A percentile compares a stretch with the other conserved stretches of the same genome.
These are phyloP conservation scores for Matsumurasca onukii DNA, from an alignment of 1,140 invertebrate genomes.

Conservation along the genomic window DNA sequence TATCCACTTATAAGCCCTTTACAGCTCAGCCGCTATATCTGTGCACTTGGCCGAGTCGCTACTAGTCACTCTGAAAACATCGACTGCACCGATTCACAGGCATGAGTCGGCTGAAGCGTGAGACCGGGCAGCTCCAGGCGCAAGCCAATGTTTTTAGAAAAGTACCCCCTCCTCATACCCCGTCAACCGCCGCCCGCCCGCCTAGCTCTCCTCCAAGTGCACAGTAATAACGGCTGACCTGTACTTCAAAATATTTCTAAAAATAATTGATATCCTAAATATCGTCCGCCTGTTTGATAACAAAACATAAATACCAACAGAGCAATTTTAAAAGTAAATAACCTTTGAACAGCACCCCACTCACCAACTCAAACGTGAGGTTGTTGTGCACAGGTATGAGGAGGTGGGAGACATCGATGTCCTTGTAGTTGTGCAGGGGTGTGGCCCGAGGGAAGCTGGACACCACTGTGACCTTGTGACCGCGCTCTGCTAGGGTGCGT, in stretches of 20 bases:
- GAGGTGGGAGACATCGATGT: conserved; percentile 44
- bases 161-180: no score
- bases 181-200: no score
- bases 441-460: conserved; percentile 51
- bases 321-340: not conserved
- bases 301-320: not conserved
- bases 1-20: no score
- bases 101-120: no score
- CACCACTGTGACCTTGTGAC: conserved; percentile 45
- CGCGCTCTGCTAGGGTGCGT: conserved; percentile 42
- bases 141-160: no score
- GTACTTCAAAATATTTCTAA: not conserved
- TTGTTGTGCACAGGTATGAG: not conserved
- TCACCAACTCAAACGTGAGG: not conserved
- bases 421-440: conserved; percentile 52
- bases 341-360: not conserved
- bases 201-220: no score
- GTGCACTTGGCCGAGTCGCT: no score
- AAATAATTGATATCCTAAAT: not conserved
- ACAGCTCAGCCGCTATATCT: no score
- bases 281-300: not conserved
- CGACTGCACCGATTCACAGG: no score
- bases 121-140: no score
- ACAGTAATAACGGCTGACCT: no score
- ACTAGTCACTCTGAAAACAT: no score